A percentile compares a stretch with the other conserved stretches of the same genome.
Conservation (phyloP, 2,113 vertebrate species). For the Panthera tigris region DNA sequence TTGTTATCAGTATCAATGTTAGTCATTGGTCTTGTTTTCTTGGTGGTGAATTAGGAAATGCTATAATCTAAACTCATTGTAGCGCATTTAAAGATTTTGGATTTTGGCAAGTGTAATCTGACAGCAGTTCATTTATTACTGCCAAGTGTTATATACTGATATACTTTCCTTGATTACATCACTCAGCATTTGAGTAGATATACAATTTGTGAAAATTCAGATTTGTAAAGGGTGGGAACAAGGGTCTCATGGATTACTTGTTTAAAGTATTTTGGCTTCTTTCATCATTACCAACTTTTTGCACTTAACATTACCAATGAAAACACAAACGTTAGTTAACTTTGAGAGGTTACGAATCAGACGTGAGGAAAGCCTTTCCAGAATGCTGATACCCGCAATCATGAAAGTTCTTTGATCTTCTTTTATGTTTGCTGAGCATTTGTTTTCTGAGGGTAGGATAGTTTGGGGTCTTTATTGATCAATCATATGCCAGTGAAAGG, state of each 20-base stretch:
- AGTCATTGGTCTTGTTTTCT: background rate
- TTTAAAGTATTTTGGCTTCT: background rate
- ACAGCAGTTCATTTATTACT: background rate
- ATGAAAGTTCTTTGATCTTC: conserved; percentile 12
- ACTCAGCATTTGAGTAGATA: background rate
- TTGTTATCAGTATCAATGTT: background rate
- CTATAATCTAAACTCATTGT: background rate
- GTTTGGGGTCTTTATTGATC: background rate
- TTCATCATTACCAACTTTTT: background rate
- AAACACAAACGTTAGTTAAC: background rate
- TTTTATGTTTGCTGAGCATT: conserved; percentile 42
- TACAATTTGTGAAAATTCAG: conserved; percentile 32
- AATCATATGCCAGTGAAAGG: background rate
- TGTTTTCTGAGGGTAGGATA: conserved; percentile 30
- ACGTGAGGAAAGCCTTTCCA: conserved; percentile 49
- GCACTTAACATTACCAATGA: background rate
- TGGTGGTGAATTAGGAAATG: background rate
- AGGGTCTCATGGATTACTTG: background rate
- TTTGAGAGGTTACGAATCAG: conserved; percentile 58
- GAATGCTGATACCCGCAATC: background rate
- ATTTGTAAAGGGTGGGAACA: conserved; percentile 2
- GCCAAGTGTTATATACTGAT: background rate
- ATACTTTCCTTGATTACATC: background rate
- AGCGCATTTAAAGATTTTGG: background rate
- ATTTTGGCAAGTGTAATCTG: background rate